Percentiles rank a stretch among this genome's conserved stretches.
phyloP scores from a whole-genome alignment of 2,888 invertebrate species.

The Trachelus tabidus region DNA sequence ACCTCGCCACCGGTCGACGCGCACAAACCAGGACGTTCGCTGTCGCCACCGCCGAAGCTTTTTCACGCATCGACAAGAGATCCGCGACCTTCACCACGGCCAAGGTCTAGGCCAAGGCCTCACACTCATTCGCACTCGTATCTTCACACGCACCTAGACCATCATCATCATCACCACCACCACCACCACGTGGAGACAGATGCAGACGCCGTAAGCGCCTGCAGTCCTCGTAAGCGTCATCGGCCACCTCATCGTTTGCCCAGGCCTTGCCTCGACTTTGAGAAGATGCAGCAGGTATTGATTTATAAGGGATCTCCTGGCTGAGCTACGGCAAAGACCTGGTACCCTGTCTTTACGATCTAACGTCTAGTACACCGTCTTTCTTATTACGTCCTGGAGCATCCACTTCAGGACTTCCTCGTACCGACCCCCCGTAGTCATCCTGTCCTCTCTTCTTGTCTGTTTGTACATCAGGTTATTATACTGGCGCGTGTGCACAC shows the following conservation, averaged over 20 bases:
- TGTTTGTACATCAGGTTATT: constrained; percentile 14
- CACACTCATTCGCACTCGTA: constrained; percentile 65
- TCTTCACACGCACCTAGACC: constrained; percentile 63
- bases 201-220: constrained; percentile 70
- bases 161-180: constrained; percentile 65
- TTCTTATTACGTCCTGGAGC: too few relatives aligned
- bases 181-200: constrained; percentile 42
- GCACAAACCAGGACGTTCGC: constrained; percentile 77
- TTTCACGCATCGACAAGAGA: constrained; percentile 58
- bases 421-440: too few relatives aligned
- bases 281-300: constrained; percentile 94
- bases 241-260: constrained; percentile 69
- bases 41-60: constrained; percentile 68
- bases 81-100: constrained; percentile 42
- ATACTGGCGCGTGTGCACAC: constrained; percentile 18
- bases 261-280: constrained; percentile 93
- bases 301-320: too few relatives aligned
- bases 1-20: constrained; percentile 92
- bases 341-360: too few relatives aligned
- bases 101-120: constrained; percentile 66
- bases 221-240: constrained; percentile 70
- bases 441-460: too few relatives aligned
- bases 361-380: too few relatives aligned
- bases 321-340: too few relatives aligned
- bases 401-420: too few relatives aligned